Evolutionary conservation across 2,888 invertebrate species (phyloP), one percentile per base, ranked within the genome.

Genomic region (Drosophila fungiperda): DNA sequence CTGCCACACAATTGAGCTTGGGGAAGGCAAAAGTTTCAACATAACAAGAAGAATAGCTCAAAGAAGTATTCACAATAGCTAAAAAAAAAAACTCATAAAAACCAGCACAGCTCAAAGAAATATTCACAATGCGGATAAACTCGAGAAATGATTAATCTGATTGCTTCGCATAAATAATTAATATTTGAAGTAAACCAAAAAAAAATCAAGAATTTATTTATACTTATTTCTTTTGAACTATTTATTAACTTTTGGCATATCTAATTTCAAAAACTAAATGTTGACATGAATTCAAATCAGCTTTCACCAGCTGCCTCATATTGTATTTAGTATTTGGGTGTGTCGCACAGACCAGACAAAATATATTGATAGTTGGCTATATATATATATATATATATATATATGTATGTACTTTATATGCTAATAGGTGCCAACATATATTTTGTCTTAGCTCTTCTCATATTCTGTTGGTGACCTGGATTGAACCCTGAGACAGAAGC

Each of bases 401-500:
- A 12, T 26, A 6, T 17, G 7, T 5, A 11, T 26, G 0, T 53
- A 49, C 23, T 49, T 26, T 26, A 49, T 49, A 45, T 49, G 26
- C 26, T 49, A 49, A 49, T 49, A 17, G 17, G n/a, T 17, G 45
- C 7, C 20, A 29, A 50, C n/a, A 36, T 23, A 7, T 36, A 36
- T 42, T 50, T 20, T 12, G 29, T 55, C 36, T 36, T 26, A n/a
- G 23, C 65, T 48, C 35, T 23, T n/a, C 38, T 53, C 26, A 17
- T 32, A 7, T 45, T 45, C 45, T 23, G 23, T 8, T 55, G 58
- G 36, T 77, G 77, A 78, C 55, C 77, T 67, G 76, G 63, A 78
- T 78, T 78, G 77, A 78, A 79, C 76, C 76, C 80, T 38, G 35
- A 50, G 59, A 29, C 45, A 69, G 50, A 71, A 29, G 72, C 59